Evolutionary conservation across 2,113 vertebrate species (phyloP).

Genomic region (Probosciger aterrimus): DNA sequence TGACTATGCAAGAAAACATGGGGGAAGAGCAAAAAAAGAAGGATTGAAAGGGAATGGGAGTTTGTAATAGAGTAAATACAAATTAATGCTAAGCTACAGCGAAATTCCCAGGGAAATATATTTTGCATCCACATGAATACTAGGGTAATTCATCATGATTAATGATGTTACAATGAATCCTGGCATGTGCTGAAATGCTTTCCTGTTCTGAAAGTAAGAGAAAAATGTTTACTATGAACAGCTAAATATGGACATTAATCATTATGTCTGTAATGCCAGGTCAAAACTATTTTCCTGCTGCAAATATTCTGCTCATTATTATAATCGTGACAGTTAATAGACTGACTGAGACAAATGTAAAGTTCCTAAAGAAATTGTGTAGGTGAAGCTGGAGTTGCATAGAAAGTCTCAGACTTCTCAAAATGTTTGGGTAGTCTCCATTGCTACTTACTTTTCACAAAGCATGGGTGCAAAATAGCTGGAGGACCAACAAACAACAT

Average conservation of each 20-base stretch:
- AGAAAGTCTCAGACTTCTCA: not conserved
- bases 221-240: conserved; percentile 15
- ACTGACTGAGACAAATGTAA: not conserved
- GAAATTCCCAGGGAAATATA: conserved; percentile 30
- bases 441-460: not conserved
- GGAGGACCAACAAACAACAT: not conserved
- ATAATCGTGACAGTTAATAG: not conserved
- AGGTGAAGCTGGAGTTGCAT: not conserved
- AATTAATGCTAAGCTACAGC: conserved; percentile 12
- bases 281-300: not conserved
- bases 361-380: not conserved
- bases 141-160: conserved; percentile 49
- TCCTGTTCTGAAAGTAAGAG: conserved; percentile 5
- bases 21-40: not conserved
- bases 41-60: not conserved
- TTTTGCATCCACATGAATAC: conserved; percentile 21
- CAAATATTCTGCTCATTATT: not conserved
- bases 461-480: not conserved
- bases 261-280: conserved; percentile 15
- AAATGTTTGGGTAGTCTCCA: not conserved
- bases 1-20: not conserved
- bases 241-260: conserved; percentile 21
- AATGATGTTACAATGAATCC: conserved; percentile 14
- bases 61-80: not conserved
- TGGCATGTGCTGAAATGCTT: conserved; percentile 2